Percentiles rank a stretch among this genome's conserved stretches.
Conservation (phyloP, 2,888 invertebrate species). For the Drosophila greeni region DNA sequence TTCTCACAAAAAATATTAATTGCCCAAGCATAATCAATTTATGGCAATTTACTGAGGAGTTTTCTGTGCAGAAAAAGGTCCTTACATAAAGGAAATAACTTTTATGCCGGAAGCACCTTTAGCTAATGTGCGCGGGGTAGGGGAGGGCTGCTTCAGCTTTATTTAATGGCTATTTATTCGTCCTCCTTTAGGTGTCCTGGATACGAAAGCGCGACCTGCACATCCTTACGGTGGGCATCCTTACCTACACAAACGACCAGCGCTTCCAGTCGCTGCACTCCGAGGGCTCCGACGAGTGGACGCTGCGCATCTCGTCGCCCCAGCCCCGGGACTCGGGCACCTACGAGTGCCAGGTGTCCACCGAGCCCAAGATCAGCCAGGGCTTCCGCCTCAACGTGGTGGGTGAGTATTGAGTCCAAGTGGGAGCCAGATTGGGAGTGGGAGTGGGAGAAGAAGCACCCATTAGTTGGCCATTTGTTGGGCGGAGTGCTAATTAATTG, state of each 20-base stretch:
- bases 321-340: conserved; percentile 85
- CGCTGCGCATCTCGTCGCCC: conserved; percentile 84
- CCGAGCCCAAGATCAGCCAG: conserved; percentile 87
- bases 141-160: background rate
- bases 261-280: conserved; percentile 85
- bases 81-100: conserved; percentile 7
- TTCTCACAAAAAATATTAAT: background rate
- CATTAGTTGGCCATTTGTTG: conserved; percentile 9
- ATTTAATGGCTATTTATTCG: conserved; percentile 8
- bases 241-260: conserved; percentile 87
- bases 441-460: background rate
- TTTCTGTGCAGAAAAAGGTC: background rate
- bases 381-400: conserved; percentile 85
- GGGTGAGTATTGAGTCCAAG: conserved; percentile 80
- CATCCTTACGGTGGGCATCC: conserved; percentile 85
- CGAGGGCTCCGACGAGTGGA: conserved; percentile 87
- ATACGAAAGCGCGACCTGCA: conserved; percentile 90
- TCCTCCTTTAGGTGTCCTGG: conserved; percentile 82
- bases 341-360: conserved; percentile 88
- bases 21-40: background rate
- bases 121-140: background rate
- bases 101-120: background rate
- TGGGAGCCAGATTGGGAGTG: background rate
- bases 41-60: background rate
- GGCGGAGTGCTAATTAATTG: conserved; percentile 38